Evolutionary conservation across 2,113 vertebrate genomes (phyloP).

Genomic region (Erythrolamprus reginae): DNA sequence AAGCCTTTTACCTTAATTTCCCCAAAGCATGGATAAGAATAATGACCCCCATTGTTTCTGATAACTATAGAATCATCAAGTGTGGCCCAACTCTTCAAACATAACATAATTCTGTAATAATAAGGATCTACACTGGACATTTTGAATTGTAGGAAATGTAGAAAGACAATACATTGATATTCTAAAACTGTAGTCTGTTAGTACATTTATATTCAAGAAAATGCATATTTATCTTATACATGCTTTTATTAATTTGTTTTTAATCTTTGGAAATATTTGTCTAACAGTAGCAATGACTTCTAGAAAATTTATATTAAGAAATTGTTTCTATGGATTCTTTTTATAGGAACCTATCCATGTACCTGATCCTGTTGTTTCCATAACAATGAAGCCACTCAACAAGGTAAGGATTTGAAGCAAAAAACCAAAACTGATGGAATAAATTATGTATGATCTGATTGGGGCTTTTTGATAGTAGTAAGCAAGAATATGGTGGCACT

Average conservation of each 20-base stretch:
- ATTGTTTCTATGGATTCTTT: neutral
- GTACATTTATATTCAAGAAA: neutral
- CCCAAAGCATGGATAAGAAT: neutral
- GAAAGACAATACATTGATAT: neutral
- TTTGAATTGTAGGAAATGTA: neutral
- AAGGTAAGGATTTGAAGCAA: slow-evolving; percentile 74
- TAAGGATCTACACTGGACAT: neutral
- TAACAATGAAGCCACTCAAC: slow-evolving; percentile 85
- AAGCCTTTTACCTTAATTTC: neutral
- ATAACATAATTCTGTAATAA: neutral
- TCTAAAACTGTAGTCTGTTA: neutral
- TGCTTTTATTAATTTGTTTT: neutral
- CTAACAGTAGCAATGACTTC: neutral
- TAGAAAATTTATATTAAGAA: neutral
- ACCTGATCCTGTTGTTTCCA: slow-evolving; percentile 91
- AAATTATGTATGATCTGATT: neutral
- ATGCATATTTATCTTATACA: neutral
- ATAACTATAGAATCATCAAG: neutral
- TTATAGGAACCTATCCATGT: slow-evolving; percentile 92
- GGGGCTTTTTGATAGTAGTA: neutral
- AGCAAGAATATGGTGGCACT: neutral
- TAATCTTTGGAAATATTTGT: neutral
- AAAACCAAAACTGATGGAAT: neutral
- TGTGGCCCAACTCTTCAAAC: neutral
- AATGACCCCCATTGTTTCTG: neutral